Base-by-base conservation (phyloP, 2,113 vertebrate genomes). In the Tachysurus fulvidraco region DNA sequence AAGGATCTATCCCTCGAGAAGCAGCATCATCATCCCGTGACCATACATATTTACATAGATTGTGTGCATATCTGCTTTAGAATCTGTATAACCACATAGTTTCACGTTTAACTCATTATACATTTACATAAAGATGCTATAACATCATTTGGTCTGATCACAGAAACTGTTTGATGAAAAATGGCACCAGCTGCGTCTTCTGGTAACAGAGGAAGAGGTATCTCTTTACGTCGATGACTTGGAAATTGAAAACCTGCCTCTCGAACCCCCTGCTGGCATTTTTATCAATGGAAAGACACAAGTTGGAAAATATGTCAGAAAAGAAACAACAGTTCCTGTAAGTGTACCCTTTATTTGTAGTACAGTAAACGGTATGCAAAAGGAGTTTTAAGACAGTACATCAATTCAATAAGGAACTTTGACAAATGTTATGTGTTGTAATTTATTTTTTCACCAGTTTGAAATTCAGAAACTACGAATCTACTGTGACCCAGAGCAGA, bases 401-500 rank as follows among this genome's bases (percentile, higher is more conserved):
- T 55, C 36, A 57, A 36, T 36, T 30, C 16, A 8, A 78, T 50
- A 50, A 17, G 8, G 10, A 9, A 28, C 1, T 52, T 25, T 14
- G 4, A 28, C 28, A 28, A 64, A 21, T 21, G 21, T 59, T 30
- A 71, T 36, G n/a, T 13, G 82, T 59, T 44, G 80, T 46, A 13
- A 64, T 78, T 62, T 13, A 44, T 88, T 0, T 88, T 88, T 90
- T 94, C 88, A 93, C 77, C 83, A 99, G 98, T 99, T 99, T 94
- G 97, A 97, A 92, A 90, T 99, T 86, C 98, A 99, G 93, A 99
- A 99, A 91, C 92, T 99, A 76, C 92, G 98, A 86, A 99, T 99
- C 92, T 99, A 99, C 93, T 99, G 98, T 93, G 96, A 98, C 90
- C 98, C 98, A 57, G 97, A 98, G 92, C 97, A 98, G 93, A 99